Percentiles rank a stretch among this genome's conserved stretches.
phyloP scores from a whole-genome alignment of 2,797 vertebrate species.

The Lutjanus campechanus region DNA sequence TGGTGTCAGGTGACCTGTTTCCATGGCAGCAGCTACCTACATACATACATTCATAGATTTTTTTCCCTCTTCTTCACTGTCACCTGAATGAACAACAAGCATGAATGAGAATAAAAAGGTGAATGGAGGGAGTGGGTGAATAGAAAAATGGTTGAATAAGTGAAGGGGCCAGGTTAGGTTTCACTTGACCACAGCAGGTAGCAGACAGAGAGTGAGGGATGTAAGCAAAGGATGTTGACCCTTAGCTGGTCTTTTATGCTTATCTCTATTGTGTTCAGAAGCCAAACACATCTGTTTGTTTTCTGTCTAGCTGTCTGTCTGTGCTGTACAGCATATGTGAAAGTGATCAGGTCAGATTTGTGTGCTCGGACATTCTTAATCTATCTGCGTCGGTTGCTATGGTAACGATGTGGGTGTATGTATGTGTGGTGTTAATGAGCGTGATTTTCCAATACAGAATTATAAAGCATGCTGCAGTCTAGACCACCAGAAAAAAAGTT shows the following conservation, averaged over 20 bases:
- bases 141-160: conserved; percentile 21
- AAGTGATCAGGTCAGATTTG: conserved; percentile 32
- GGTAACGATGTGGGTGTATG: conserved; percentile 20
- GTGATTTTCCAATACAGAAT: conserved; percentile 22
- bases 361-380: conserved; percentile 20
- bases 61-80: not conserved
- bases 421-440: not conserved
- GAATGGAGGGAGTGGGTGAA: conserved; percentile 65
- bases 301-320: not conserved
- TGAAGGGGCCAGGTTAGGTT: conserved; percentile 25
- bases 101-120: conserved; percentile 74
- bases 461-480: conserved; percentile 28
- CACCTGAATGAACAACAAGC: conserved; percentile 57
- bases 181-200: conserved; percentile 20
- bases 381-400: conserved; percentile 40
- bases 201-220: not conserved
- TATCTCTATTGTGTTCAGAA: not conserved
- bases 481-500: conserved; percentile 10
- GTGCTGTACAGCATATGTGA: not conserved
- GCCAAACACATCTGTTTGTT: not conserved
- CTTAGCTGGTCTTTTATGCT: not conserved
- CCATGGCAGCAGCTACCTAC: conserved; percentile 73
- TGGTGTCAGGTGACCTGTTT: conserved; percentile 71
- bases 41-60: conserved; percentile 70
- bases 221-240: not conserved